These are phyloP conservation scores for Spinibarbus caldwelli DNA, from an alignment of 2,797 vertebrate genomes.

Conservation along the genomic window DNA sequence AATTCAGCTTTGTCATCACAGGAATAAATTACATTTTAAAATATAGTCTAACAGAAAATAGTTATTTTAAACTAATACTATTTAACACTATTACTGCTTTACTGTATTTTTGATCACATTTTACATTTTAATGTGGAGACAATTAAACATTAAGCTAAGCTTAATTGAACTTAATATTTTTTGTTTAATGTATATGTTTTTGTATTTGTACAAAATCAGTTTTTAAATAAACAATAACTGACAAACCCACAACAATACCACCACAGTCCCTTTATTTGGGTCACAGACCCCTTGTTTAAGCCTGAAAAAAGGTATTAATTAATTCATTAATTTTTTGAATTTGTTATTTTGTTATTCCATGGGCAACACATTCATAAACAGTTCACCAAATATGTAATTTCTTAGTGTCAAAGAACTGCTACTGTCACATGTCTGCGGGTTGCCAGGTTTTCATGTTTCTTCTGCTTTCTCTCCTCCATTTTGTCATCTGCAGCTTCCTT, in stretches of 20 bases:
- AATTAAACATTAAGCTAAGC: not conserved
- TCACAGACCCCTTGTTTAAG: not conserved
- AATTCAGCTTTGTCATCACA: not conserved
- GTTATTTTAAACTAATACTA: not conserved
- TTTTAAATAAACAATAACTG: no score
- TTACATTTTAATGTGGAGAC: not conserved
- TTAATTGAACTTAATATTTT: not conserved
- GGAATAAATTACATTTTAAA: not conserved
- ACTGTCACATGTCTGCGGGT: not conserved
- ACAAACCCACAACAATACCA: not conserved
- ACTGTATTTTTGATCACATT: not conserved
- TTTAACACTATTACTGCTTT: not conserved
- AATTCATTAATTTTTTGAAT: no score
- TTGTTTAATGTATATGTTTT: not conserved
- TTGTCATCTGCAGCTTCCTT: constrained; percentile 66
- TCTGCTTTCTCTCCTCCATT: constrained; percentile 18
- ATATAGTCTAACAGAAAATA: not conserved
- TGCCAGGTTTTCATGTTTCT: not conserved
- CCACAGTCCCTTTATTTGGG: not conserved
- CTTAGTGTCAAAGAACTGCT: not conserved
- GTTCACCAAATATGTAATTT: not conserved
- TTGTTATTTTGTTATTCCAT: no score
- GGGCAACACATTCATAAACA: not conserved
- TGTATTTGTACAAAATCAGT: not conserved
- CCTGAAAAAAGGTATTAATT: not conserved